phyloP scores from a whole-genome alignment of 92 coral and sea anemone species.

The Isaurus tuberculatus region DNA sequence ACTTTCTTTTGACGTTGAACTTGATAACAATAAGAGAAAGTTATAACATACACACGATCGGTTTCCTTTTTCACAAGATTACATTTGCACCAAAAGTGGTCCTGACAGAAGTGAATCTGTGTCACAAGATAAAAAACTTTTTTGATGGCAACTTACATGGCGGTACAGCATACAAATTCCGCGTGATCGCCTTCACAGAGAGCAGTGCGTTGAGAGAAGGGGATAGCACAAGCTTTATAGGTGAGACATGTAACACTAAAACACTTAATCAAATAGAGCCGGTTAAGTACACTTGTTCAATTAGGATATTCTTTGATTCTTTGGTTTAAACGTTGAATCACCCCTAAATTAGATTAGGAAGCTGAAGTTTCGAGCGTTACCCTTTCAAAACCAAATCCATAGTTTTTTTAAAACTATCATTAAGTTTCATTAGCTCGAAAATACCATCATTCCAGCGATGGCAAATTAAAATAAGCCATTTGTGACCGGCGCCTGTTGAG shows the following conservation, averaged over 20 bases:
- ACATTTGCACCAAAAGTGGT: neutral
- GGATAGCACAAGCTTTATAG: neutral
- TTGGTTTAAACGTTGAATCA: no score
- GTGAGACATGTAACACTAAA: neutral
- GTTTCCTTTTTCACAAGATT: neutral
- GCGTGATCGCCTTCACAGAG: constrained; percentile 38
- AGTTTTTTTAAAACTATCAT: no score
- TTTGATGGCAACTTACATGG: neutral
- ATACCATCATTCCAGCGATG: no score
- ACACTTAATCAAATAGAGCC: neutral
- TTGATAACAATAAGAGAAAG: neutral
- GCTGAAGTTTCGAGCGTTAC: no score
- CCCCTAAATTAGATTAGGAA: no score
- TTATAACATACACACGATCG: neutral
- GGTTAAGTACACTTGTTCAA: no score
- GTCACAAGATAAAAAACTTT: neutral
- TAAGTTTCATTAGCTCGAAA: no score
- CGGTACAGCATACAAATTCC: neutral
- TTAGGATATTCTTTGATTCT: neutral
- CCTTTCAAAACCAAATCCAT: no score
- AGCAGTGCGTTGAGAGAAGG: constrained; percentile 27
- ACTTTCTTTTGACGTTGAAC: no score
- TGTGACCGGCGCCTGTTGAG: no score
- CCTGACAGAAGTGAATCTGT: constrained; percentile 16
- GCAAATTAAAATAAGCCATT: no score